Conservation (phyloP, 1,140 invertebrate genomes). For the Thaumetopoea pityocampa region DNA sequence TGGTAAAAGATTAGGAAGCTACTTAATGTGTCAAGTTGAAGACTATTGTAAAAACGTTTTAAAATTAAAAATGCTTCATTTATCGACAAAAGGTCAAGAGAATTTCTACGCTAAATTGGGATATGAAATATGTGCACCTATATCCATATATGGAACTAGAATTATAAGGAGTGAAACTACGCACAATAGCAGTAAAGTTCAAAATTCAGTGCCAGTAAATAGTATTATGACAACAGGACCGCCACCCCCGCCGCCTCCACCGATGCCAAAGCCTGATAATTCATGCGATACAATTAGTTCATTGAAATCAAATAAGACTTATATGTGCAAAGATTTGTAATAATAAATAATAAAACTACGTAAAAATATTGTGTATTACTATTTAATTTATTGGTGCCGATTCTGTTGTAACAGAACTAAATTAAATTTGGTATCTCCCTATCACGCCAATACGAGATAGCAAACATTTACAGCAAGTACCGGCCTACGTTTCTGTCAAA, state of each 20-base stretch:
- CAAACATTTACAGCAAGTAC: no score
- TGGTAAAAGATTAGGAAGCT: slow-evolving; percentile 84
- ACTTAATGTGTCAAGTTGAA: slow-evolving; percentile 82
- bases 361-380: no score
- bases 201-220: slow-evolving; percentile 27
- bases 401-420: no score
- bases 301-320: slow-evolving; percentile 54
- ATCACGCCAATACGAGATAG: no score
- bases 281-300: slow-evolving; percentile 26
- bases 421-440: no score
- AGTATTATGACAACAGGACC: slow-evolving; percentile 2
- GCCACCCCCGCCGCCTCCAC: slow-evolving; percentile 45
- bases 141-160: slow-evolving; percentile 79
- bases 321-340: slow-evolving; percentile 58
- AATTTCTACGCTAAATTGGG: slow-evolving; percentile 86
- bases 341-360: background rate
- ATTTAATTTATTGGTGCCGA: no score
- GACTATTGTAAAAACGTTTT: slow-evolving; percentile 80
- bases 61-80: slow-evolving; percentile 80
- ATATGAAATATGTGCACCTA: slow-evolving; percentile 81
- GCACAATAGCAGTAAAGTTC: slow-evolving; percentile 17
- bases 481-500: no score
- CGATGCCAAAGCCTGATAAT: slow-evolving; percentile 33
- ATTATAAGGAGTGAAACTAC: slow-evolving; percentile 20
- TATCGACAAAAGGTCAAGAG: slow-evolving; percentile 87